phyloP scores from a whole-genome alignment of 2,888 invertebrate species.

The Alviniconcha strummeri region DNA sequence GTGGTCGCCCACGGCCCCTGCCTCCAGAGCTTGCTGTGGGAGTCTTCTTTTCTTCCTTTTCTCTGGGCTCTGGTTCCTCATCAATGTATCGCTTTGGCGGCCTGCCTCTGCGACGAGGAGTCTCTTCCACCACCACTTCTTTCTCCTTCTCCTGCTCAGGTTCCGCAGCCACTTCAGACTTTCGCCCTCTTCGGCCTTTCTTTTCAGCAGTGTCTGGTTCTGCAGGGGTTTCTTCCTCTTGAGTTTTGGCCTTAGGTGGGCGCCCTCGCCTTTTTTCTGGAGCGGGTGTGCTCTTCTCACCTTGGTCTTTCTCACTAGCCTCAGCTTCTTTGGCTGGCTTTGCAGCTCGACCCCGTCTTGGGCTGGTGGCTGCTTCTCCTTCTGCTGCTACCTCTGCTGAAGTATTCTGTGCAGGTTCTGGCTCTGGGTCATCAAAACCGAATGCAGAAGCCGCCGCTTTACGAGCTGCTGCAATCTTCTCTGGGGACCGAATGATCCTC shows the following conservation, averaged over 20 bases:
- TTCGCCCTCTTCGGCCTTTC: slow-evolving; percentile 32
- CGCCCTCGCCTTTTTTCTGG: slow-evolving; percentile 39
- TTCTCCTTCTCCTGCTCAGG: slow-evolving; percentile 31
- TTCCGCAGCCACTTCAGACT: slow-evolving; percentile 21
- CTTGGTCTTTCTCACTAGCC: slow-evolving; percentile 17
- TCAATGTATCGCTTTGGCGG: slow-evolving; percentile 46
- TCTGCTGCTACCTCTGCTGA: slow-evolving; percentile 27
- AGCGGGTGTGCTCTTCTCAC: slow-evolving; percentile 26
- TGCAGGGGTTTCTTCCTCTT: slow-evolving; percentile 27
- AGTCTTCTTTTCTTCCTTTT: slow-evolving; percentile 34
- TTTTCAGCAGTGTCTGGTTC: slow-evolving; percentile 31
- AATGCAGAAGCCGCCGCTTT: slow-evolving; percentile 44
- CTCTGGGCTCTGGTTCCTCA: slow-evolving; percentile 36
- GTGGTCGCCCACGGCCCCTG: slow-evolving; percentile 37
- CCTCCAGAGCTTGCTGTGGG: background rate
- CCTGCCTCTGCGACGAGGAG: slow-evolving; percentile 41
- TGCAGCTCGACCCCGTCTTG: slow-evolving; percentile 23
- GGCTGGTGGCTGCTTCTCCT: slow-evolving; percentile 28
- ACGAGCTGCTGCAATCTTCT: slow-evolving; percentile 42
- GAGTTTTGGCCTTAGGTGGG: slow-evolving; percentile 31
- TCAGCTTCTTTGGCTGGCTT: slow-evolving; percentile 33
- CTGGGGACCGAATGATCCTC: slow-evolving; percentile 41
- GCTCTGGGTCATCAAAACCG: slow-evolving; percentile 43
- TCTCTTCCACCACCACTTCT: slow-evolving; percentile 35
- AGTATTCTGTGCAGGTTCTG: slow-evolving; percentile 33